These are phyloP conservation scores for Monopterus albus DNA, from an alignment of 2,113 vertebrate species.

Conservation along the genomic window DNA sequence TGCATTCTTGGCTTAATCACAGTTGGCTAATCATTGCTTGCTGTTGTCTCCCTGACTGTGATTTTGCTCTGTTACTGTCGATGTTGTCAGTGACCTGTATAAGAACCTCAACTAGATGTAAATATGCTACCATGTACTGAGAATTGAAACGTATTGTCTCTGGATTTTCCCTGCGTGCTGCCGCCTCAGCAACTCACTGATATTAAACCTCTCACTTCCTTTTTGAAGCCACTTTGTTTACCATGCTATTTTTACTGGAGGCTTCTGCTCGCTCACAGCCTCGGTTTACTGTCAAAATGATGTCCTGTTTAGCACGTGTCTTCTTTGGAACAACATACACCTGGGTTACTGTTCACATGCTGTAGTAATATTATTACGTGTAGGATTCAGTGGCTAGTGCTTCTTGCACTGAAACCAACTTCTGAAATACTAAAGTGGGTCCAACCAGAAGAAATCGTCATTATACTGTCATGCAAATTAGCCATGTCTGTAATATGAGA, in stretches of 20 bases:
- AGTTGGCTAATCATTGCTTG: not conserved
- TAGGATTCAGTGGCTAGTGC: not conserved
- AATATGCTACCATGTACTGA: conserved; percentile 26
- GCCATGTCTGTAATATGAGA: no score
- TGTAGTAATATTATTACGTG: not conserved
- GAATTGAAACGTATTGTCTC: conserved; percentile 34
- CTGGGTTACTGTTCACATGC: not conserved
- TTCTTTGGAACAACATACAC: conserved; percentile 15
- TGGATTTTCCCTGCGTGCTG: conserved; percentile 66
- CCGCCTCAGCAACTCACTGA: conserved; percentile 62
- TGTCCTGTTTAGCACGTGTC: conserved; percentile 30
- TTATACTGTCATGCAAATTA: not conserved
- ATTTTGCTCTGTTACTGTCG: conserved; percentile 1
- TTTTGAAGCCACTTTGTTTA: conserved; percentile 90
- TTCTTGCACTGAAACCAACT: no score
- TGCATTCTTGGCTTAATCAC: not conserved
- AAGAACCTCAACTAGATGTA: conserved; percentile 44
- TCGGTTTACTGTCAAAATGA: conserved; percentile 38
- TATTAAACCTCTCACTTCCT: conserved; percentile 92
- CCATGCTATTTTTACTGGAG: conserved; percentile 87
- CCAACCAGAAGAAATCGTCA: not conserved
- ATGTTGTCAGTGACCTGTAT: conserved; percentile 11
- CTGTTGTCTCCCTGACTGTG: not conserved
- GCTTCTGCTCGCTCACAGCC: conserved; percentile 45
- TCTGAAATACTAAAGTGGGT: no score